These are phyloP conservation scores for Canis aureus DNA, from an alignment of 2,113 vertebrate genomes.

Conservation along the genomic window DNA sequence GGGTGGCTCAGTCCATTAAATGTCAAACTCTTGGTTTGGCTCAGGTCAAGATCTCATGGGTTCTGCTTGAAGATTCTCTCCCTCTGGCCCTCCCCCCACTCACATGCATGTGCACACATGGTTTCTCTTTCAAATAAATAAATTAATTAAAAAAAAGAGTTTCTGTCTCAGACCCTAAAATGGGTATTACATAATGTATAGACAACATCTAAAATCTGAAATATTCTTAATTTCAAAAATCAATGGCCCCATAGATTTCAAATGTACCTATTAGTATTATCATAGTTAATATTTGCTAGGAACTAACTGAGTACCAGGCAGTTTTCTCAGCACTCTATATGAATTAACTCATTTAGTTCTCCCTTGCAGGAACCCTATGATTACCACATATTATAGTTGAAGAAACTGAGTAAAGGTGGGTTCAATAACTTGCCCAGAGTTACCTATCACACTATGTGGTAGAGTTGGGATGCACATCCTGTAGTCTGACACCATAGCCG, in stretches of 20 bases:
- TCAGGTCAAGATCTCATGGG: neutral
- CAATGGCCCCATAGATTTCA: neutral
- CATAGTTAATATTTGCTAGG: neutral
- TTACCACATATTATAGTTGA: neutral
- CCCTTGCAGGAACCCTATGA: neutral
- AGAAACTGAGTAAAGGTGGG: neutral
- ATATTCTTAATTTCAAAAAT: slow-evolving; percentile 42
- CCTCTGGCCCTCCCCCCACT: neutral
- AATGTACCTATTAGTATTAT: neutral
- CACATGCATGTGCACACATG: neutral
- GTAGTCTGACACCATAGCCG: fast-evolving
- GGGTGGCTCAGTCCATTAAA: neutral
- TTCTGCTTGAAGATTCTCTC: neutral
- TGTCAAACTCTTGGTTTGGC: neutral
- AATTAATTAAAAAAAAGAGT: neutral
- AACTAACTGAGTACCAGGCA: neutral
- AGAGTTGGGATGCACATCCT: neutral
- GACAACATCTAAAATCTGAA: slow-evolving; percentile 18
- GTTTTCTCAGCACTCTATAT: neutral
- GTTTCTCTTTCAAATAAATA: neutral
- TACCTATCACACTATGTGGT: neutral
- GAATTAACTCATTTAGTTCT: neutral
- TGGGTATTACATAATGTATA: neutral
- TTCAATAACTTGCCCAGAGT: neutral
- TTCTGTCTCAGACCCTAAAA: neutral